These are phyloP conservation scores for Limenitis camilla DNA, from an alignment of 2,888 invertebrate genomes.

Conservation along the genomic window DNA sequence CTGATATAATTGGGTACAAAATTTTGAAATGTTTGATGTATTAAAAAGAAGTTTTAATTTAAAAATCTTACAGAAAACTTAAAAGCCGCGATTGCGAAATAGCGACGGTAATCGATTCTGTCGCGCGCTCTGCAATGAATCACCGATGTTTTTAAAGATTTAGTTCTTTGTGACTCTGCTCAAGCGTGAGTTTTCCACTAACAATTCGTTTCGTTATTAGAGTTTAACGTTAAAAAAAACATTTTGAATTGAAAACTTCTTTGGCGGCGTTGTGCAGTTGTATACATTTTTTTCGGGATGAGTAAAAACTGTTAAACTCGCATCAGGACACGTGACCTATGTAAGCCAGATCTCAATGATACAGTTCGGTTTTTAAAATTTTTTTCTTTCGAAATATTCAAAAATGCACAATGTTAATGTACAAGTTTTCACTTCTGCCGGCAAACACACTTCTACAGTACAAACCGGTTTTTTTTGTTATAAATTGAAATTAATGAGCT, in stretches of 20 bases:
- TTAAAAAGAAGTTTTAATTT: too few relatives aligned
- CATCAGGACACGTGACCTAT: not conserved
- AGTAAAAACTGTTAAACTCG: not conserved
- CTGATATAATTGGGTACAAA: too few relatives aligned
- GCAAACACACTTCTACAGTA: too few relatives aligned
- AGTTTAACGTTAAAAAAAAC: constrained; percentile 1
- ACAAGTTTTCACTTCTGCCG: too few relatives aligned
- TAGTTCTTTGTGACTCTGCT: constrained; percentile 20
- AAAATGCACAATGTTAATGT: too few relatives aligned
- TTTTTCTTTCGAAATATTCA: too few relatives aligned
- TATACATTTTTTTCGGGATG: not conserved
- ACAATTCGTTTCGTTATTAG: constrained; percentile 2
- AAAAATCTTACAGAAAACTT: constrained; percentile 52
- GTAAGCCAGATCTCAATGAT: too few relatives aligned
- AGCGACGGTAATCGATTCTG: constrained; percentile 74
- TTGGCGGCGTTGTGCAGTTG: too few relatives aligned
- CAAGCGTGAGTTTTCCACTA: constrained; percentile 1
- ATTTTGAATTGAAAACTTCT: not conserved
- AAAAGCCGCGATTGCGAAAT: not conserved
- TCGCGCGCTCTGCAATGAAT: constrained; percentile 77
- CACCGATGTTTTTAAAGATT: constrained; percentile 54
- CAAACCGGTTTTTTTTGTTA: too few relatives aligned
- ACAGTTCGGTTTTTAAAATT: too few relatives aligned
- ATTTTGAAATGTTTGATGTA: too few relatives aligned
- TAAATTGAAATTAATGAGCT: too few relatives aligned